Percentiles rank a stretch among this genome's conserved stretches.
phyloP scores from a whole-genome alignment of 1,140 invertebrate genomes.

The Bacillus rossius region DNA sequence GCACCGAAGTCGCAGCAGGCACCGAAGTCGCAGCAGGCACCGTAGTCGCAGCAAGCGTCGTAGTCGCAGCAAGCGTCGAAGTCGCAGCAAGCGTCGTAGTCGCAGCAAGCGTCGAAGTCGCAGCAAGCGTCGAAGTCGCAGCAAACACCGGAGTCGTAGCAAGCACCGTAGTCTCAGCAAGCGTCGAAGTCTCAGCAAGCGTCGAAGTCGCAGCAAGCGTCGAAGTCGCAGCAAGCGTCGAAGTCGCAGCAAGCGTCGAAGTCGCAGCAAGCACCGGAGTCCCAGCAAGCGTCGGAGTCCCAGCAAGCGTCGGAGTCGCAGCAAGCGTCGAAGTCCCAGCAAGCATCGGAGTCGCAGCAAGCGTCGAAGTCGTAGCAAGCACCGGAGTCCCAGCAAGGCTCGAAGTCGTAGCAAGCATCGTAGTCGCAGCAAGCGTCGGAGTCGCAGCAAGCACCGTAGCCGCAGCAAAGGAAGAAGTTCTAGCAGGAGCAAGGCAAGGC shows the following conservation, averaged over 20 bases:
- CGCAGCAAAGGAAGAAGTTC: neutral
- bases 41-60: constrained; percentile 2
- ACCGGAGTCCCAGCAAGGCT: constrained; percentile 1
- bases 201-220: neutral
- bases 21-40: neutral
- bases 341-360: constrained; percentile 14
- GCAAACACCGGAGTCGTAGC: constrained; percentile 4
- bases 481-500: constrained; percentile 4
- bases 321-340: constrained; percentile 2
- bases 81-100: constrained; percentile 6
- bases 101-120: constrained; percentile 25
- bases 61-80: neutral
- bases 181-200: neutral
- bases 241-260: neutral
- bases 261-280: neutral
- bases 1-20: neutral
- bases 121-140: constrained; percentile 7
- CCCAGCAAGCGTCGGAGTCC: neutral
- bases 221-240: constrained; percentile 1
- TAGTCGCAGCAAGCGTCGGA: constrained; percentile 1
- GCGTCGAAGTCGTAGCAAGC: constrained; percentile 24
- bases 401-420: constrained; percentile 4
- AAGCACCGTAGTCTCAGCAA: constrained; percentile 6
- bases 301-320: neutral
- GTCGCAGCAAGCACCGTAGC: neutral